Base-by-base conservation (phyloP, 2,113 vertebrate species). In the Pongo pygmaeus region DNA sequence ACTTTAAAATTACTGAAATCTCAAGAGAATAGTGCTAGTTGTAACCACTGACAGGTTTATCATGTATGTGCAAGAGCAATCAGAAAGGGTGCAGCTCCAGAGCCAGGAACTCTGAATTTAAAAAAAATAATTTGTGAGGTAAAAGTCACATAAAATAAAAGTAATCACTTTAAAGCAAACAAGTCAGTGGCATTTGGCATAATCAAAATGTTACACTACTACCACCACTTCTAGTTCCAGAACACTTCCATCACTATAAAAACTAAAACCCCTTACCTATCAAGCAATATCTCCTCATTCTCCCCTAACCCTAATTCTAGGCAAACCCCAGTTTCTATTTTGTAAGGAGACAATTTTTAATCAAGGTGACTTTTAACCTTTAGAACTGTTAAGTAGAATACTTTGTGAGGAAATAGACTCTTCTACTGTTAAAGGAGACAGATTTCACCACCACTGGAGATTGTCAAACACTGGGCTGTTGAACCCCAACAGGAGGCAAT, bases 1-100 rank as follows among this genome's bases (percentile, higher is more conserved):
- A 95, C 55, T 84, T 91, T 69, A 93, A 91, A 84, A 96, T 48
- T 75, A 94, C 40, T 94, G 89, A 96, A 97, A 93, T 90, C 46
- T 92, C 18, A 81, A 78, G 46, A 94, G 43, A 83, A 48, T 59
- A 55, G 52, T 59, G 25, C 30, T 84, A 79, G 38, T 22, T 88
- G 30, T 75, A 77, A 96, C 30, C 74, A 84, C 0, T 77, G 32
- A 90, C 81, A 50, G 18, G 57, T 67, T 8, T 88, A 78, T 40
- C 79, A 67, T 52, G 32, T n/a, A 64, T 32, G 20, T 89, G 9
- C 50, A 94, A 94, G 38, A 93, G 16, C 38, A 95, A 85, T 85
- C 38, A 89, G 13, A 94, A 92, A 75, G 43, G n/a, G 27, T 87
- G 46, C 18, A 61, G n/a, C 70, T 75, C 43, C 12, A 61, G 18